phyloP scores from a whole-genome alignment of 2,113 vertebrate genomes.

The Numenius arquata region DNA sequence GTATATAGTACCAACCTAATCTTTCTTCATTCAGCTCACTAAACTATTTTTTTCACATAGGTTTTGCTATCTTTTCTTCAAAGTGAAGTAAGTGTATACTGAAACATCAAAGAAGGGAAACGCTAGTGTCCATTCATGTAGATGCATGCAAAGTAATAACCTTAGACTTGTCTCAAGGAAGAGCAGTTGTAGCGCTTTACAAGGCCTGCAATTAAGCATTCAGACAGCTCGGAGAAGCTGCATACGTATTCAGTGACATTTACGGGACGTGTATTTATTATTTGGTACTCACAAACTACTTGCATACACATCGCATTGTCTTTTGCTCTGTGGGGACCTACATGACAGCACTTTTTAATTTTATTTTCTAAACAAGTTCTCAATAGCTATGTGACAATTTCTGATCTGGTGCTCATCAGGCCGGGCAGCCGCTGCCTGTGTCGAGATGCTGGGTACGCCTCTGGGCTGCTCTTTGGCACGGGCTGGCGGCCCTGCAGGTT shows the following conservation, averaged over 20 bases:
- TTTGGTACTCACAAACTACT: not conserved
- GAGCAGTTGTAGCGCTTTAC: not conserved
- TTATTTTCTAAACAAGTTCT: not conserved
- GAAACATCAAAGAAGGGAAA: not conserved
- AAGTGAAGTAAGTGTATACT: not conserved
- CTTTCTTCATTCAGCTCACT: not conserved
- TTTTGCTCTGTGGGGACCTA: not conserved
- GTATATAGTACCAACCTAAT: not conserved
- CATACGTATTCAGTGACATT: not conserved
- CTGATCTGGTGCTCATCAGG: not conserved
- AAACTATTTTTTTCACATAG: not conserved
- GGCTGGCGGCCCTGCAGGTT: not conserved
- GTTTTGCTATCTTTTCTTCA: not conserved
- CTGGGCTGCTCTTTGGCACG: not conserved
- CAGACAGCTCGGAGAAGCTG: not conserved
- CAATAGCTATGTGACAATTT: not conserved
- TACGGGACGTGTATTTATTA: not conserved
- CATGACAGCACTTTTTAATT: fast-evolving
- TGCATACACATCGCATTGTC: not conserved
- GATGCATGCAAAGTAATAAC: not conserved
- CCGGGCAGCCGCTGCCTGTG: not conserved
- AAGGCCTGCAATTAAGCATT: not conserved
- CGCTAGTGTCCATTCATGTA: not conserved
- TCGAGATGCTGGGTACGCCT: fast-evolving
- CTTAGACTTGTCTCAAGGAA: not conserved